phyloP scores from a whole-genome alignment of 2,113 vertebrate genomes.

The Trochalopteron elliotii region DNA sequence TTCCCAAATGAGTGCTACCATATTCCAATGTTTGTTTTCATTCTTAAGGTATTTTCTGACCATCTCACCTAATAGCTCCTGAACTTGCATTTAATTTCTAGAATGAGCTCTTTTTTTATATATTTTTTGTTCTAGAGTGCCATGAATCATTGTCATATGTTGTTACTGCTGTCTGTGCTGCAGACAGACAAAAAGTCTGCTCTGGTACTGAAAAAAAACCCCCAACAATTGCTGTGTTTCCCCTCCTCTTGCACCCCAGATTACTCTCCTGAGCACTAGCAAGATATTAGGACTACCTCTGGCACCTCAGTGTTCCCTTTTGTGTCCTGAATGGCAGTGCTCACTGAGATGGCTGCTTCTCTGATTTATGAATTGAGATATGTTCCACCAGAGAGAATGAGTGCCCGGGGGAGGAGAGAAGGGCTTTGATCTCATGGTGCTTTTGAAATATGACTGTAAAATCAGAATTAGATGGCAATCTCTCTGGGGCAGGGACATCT shows the following conservation, averaged over 20 bases:
- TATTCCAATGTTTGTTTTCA: not conserved
- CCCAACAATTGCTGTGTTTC: not conserved
- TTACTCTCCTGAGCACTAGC: not conserved
- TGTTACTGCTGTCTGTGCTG: not conserved
- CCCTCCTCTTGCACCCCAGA: not conserved
- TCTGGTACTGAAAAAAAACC: not conserved
- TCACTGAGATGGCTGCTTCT: not conserved
- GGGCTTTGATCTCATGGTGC: slow-evolving; percentile 56
- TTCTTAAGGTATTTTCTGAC: not conserved
- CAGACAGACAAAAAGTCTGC: not conserved
- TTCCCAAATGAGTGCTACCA: not conserved
- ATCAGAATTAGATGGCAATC: slow-evolving; percentile 60
- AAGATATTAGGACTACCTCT: not conserved
- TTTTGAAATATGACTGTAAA: slow-evolving; percentile 58
- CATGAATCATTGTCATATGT: not conserved
- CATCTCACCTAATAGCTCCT: not conserved
- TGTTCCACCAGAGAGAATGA: slow-evolving; percentile 41
- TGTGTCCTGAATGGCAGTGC: not conserved
- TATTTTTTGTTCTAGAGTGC: not conserved
- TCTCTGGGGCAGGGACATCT: slow-evolving; percentile 35
- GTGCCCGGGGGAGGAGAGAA: slow-evolving; percentile 3
- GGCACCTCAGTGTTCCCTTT: not conserved
- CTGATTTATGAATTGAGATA: not conserved
- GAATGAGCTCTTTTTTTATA: not conserved
- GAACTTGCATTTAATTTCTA: not conserved